These are phyloP conservation scores for Ischnura elegans DNA, from an alignment of 2,888 invertebrate species.

Conservation along the genomic window DNA sequence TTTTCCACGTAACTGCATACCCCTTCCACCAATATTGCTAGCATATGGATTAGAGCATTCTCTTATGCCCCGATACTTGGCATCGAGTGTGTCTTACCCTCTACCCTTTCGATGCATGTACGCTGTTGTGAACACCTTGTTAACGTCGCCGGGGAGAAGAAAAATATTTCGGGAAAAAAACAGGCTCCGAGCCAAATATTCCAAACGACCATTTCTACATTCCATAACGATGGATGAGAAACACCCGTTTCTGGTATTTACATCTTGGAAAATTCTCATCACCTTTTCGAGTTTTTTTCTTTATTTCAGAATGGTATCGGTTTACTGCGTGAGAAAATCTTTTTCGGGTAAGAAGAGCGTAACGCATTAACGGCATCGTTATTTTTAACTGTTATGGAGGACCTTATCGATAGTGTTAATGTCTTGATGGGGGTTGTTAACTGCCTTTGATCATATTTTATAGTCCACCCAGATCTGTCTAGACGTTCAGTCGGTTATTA, in stretches of 20 bases:
- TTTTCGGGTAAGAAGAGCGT: background rate
- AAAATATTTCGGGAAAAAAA: background rate
- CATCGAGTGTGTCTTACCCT: background rate
- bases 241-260: conserved; percentile 30
- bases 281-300: background rate
- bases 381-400: background rate
- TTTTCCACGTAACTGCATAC: too few species aligned
- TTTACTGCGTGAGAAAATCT: background rate
- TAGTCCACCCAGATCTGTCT: background rate
- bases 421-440: background rate
- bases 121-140: conserved; percentile 3
- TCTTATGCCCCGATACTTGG: background rate
- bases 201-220: background rate
- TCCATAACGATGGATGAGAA: conserved; percentile 12
- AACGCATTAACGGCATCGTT: background rate
- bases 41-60: too few species aligned
- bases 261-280: background rate
- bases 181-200: background rate
- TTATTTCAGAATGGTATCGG: background rate
- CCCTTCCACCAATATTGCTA: too few species aligned
- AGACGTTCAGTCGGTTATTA: background rate
- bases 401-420: background rate
- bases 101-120: background rate
- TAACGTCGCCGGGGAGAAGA: conserved; percentile 8
- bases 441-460: background rate